These are phyloP conservation scores for Boloria euphrosyne DNA, from an alignment of 2,888 invertebrate genomes.

Conservation along the genomic window DNA sequence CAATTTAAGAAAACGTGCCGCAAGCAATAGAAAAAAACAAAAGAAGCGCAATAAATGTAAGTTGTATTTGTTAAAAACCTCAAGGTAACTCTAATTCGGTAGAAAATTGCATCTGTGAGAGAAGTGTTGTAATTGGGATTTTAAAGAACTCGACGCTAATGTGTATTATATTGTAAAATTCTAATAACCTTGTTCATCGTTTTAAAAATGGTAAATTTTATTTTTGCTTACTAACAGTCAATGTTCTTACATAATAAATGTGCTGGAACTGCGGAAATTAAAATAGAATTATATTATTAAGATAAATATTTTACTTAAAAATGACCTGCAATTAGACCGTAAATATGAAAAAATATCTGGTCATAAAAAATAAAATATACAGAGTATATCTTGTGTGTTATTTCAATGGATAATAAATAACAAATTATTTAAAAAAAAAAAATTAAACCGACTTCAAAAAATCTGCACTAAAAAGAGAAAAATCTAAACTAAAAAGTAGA, in stretches of 20 bases:
- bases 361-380: neutral
- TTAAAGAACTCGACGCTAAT: conserved; percentile 7
- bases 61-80: conserved; percentile 12
- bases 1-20: too few relatives aligned
- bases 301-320: too few relatives aligned
- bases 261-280: too few relatives aligned
- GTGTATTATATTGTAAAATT: neutral
- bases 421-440: neutral
- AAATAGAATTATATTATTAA: too few relatives aligned
- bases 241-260: too few relatives aligned
- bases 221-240: too few relatives aligned
- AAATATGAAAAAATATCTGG: conserved; percentile 21
- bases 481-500: too few relatives aligned
- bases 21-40: neutral
- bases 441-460: too few relatives aligned
- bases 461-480: too few relatives aligned
- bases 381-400: too few relatives aligned
- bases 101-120: conserved; percentile 22
- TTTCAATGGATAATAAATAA: too few relatives aligned
- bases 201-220: too few relatives aligned
- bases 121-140: conserved; percentile 8
- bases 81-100: conserved; percentile 14
- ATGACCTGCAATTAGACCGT: conserved; percentile 28
- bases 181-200: neutral
- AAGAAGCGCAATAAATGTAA: conserved; percentile 5